These are phyloP conservation scores for Plutomurus gul DNA, from an alignment of 1,140 invertebrate species.

Conservation along the genomic window DNA sequence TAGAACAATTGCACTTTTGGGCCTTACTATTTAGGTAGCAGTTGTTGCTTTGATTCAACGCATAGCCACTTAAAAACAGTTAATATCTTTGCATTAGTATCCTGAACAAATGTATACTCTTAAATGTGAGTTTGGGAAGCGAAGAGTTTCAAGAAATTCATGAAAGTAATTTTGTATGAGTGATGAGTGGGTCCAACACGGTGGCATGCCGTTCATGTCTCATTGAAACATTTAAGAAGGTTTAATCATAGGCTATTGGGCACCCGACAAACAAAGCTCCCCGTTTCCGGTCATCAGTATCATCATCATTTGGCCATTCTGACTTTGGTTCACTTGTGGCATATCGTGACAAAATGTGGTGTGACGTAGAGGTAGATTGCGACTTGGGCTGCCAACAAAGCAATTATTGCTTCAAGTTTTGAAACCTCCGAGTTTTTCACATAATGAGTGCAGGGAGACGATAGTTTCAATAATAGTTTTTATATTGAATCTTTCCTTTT, in stretches of 20 bases:
- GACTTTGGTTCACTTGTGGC: background rate
- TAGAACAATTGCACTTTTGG: too few relatives aligned
- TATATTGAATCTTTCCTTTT: too few relatives aligned
- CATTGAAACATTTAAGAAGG: conserved; percentile 9
- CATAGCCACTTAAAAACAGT: too few relatives aligned
- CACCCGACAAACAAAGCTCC: conserved; percentile 28
- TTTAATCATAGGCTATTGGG: conserved; percentile 32
- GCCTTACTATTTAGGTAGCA: too few relatives aligned
- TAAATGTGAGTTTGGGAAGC: background rate
- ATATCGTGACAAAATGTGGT: background rate
- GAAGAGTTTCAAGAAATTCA: background rate
- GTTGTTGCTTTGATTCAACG: too few relatives aligned
- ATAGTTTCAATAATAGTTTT: too few relatives aligned
- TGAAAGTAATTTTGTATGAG: background rate
- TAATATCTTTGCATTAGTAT: background rate
- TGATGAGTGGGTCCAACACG: background rate
- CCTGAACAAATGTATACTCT: background rate
- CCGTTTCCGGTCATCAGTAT: conserved; percentile 15
- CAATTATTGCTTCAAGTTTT: background rate
- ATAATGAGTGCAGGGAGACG: background rate
- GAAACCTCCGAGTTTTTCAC: background rate
- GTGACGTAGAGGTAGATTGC: background rate
- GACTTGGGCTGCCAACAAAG: background rate
- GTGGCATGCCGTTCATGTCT: background rate
- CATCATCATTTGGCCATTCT: conserved; percentile 10